Evolutionary conservation across 2,113 vertebrate species (phyloP), one percentile per base, ranked within the genome.

Genomic region (Ophiodon elongatus): DNA sequence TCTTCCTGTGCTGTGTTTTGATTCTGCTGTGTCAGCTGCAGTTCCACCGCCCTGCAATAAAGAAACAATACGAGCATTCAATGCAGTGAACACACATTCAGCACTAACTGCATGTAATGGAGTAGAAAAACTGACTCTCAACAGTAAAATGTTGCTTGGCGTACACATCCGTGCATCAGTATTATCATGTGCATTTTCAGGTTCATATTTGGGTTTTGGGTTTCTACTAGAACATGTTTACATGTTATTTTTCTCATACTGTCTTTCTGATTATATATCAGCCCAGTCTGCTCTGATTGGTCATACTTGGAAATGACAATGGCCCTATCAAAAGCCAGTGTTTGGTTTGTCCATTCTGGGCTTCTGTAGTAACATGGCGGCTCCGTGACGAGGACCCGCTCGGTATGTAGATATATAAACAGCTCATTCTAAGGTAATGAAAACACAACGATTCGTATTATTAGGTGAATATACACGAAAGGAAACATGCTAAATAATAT

Each of bases 1-100:
- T 14, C 94, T 96, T 72, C 95, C 94, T 73, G 80, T 89, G 3
- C 19, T 45, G 23, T 74, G 69, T 6, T 27, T 70, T 50, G 93
- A 88, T 90, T 96, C 95, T 14, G 72, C 27, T 63, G 88, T 67
- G 57, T 94, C 95, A 60, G 90, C 93, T 39, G 92, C 87, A 56
- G 82, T 10, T 78, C 96, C 94, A 78, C 79, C 21, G 1, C 15
- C 72, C 97, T 98, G 90, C 13, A 21, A 79, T 27, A 27, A 71
- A 70, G 33, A 39, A 80, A 73, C 62, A 73, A 56, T 8, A 23
- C 0, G 35, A 2, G 23, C 23, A 60, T 25, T 43, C 5, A 50
- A 17, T 43, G 31, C 74, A 79, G 35, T 8, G 25, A 21, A 31
- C 5, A 27, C 50, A 73, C 77, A 73, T 33, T 76, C 57, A n/a